These are phyloP conservation scores for Kryptolebias marmoratus DNA, from an alignment of 2,113 vertebrate species.

Conservation along the genomic window DNA sequence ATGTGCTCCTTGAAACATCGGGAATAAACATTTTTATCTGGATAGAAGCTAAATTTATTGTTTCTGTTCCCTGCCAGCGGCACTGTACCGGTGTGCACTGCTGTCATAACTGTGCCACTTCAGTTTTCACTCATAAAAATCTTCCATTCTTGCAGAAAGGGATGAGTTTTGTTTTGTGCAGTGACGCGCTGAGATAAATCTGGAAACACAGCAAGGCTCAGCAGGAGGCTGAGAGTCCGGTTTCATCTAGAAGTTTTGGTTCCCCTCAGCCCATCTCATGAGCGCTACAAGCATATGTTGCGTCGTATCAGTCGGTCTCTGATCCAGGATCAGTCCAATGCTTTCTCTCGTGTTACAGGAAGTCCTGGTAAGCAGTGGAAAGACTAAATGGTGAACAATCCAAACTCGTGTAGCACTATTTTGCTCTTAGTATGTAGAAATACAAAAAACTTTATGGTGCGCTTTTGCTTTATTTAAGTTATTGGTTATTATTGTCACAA, in stretches of 20 bases:
- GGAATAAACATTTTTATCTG: constrained; percentile 5
- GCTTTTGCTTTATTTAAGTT: neutral
- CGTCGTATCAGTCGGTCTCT: constrained; percentile 20
- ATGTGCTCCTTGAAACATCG: neutral
- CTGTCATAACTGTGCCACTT: constrained; percentile 8
- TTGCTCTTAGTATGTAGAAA: neutral
- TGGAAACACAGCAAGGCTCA: constrained; percentile 19
- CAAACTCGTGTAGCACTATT: neutral
- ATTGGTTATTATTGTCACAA: too few species aligned
- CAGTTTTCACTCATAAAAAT: constrained; percentile 3
- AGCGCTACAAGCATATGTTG: constrained; percentile 1
- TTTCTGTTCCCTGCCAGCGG: constrained; percentile 18
- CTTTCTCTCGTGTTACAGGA: neutral
- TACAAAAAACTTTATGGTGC: neutral
- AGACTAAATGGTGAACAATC: neutral
- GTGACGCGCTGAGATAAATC: constrained; percentile 28
- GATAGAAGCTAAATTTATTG: constrained; percentile 8
- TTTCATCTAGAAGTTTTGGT: constrained; percentile 12
- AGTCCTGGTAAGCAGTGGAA: neutral
- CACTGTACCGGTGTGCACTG: constrained; percentile 1
- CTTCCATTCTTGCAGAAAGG: constrained; percentile 12
- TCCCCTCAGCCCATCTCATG: constrained; percentile 4
- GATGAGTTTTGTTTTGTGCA: constrained; percentile 16
- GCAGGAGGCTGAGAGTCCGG: constrained; percentile 3
- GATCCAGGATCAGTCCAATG: constrained; percentile 32